Evolutionary conservation across 2,888 invertebrate species (phyloP), one percentile per base, ranked within the genome.

Genomic region (Cephalotes varians): DNA sequence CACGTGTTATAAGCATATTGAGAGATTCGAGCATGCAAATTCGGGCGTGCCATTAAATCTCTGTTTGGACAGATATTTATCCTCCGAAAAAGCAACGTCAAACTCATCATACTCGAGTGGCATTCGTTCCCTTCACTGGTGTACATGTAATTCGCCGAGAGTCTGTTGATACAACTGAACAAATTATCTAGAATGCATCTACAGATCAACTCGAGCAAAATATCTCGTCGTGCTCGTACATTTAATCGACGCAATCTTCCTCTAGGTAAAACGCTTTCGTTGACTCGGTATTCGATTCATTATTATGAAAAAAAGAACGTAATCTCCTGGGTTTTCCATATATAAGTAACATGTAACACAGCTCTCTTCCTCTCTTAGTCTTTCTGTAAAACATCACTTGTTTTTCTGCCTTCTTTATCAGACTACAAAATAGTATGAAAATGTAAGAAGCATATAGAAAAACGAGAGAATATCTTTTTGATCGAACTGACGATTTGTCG

Each of bases 101-200:
- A n/a, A n/a, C n/a, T 28, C 49, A 74, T 60, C 47, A 86, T 62
- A 87, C 67, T 76, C 37, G 54, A 82, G 31, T 83, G 60, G 86
- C 82, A 87, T 82, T 86, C 77, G 77, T 87, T 90, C 85, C 28
- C 79, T 83, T 90, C 85, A 44, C 44, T 56, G 60, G 15, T 62
- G 25, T 54, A 10, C 25, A 31, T 86, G 81, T 86, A 84, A 86
- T 88, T 88, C 84, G 65, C 76, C 40, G 62, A 80, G 60, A 85
- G 10, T 87, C 85, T 88, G 86, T 87, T 85, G 86, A 89, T 88
- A 90, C 87, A 85, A 87, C 86, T 86, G 81, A 86, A 89, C 85
- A 86, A 91, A 91, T 84, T 74, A 88, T 87, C 86, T 85, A 86
- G 83, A 86, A 81, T 90, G 86, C 90, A 87, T 49, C 49, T 28